Conservation (phyloP, 2,888 invertebrate species). For the Spialia ferax region DNA sequence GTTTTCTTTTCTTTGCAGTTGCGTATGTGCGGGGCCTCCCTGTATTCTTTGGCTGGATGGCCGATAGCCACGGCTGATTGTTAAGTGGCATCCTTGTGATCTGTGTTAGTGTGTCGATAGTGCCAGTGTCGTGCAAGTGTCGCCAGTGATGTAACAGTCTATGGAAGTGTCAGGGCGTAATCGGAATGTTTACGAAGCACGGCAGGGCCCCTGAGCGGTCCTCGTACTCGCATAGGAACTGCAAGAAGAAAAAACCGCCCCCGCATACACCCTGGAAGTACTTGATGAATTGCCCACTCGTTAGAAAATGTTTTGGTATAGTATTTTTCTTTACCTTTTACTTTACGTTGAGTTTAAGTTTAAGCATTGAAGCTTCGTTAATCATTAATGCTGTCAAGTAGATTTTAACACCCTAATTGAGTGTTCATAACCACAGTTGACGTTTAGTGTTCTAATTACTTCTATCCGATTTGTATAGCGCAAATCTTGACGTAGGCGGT, state of each 20-base stretch:
- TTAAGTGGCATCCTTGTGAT: slow-evolving; percentile 70
- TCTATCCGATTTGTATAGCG: too few species aligned
- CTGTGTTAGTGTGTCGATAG: slow-evolving; percentile 67
- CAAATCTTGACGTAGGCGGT: neutral
- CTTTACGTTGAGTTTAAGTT: slow-evolving; percentile 17
- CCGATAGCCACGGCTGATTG: slow-evolving; percentile 81
- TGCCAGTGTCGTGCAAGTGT: slow-evolving; percentile 62
- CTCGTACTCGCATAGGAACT: slow-evolving; percentile 76
- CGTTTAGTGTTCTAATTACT: too few species aligned
- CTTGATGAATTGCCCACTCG: slow-evolving; percentile 88
- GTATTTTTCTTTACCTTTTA: slow-evolving; percentile 68
- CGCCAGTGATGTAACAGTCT: slow-evolving; percentile 82
- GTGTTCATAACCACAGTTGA: neutral
- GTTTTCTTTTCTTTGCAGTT: slow-evolving; percentile 85
- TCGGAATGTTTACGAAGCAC: slow-evolving; percentile 85
- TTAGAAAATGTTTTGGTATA: slow-evolving; percentile 87
- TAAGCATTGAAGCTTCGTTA: neutral
- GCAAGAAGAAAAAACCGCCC: slow-evolving; percentile 83
- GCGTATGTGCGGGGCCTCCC: slow-evolving; percentile 68
- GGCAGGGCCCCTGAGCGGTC: slow-evolving; percentile 82
- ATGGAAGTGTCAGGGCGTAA: slow-evolving; percentile 77
- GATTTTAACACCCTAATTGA: neutral
- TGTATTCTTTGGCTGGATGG: slow-evolving; percentile 69
- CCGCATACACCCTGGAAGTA: slow-evolving; percentile 86
- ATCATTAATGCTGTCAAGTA: neutral